These are phyloP conservation scores for Ladona fulva DNA, from an alignment of 1,140 invertebrate genomes.

Conservation along the genomic window DNA sequence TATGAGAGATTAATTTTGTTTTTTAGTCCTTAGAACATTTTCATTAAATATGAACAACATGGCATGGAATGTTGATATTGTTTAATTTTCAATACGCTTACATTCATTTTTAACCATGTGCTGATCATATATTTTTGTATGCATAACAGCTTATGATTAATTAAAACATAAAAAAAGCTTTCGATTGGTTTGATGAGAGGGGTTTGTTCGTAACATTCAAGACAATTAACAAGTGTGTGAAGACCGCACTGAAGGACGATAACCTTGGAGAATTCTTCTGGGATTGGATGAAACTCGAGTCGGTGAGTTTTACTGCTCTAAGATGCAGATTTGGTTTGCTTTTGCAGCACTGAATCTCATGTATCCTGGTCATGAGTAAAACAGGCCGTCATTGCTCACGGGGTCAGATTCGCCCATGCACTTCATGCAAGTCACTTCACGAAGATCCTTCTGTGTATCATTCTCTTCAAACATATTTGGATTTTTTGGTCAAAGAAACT, in stretches of 20 bases:
- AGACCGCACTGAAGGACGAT: neutral
- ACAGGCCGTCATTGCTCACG: neutral
- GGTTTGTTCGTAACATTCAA: slow-evolving; percentile 1
- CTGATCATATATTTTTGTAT: slow-evolving; percentile 4
- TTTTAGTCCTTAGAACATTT: slow-evolving; percentile 9
- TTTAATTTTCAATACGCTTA: slow-evolving; percentile 11
- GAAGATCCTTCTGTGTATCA: too few relatives aligned
- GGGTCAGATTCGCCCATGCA: neutral
- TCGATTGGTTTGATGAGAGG: neutral
- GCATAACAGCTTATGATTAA: slow-evolving; percentile 10
- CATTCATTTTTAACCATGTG: slow-evolving; percentile 7
- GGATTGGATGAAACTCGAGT: neutral
- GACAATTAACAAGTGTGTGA: neutral
- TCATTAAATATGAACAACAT: slow-evolving; percentile 4
- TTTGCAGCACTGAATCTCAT: neutral
- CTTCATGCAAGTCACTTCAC: too few relatives aligned
- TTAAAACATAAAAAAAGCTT: neutral
- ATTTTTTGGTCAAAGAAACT: too few relatives aligned
- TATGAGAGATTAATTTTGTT: neutral
- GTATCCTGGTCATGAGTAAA: neutral
- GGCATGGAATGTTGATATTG: slow-evolving; percentile 9
- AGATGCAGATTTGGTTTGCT: slow-evolving; percentile 1
- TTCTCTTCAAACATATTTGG: too few relatives aligned
- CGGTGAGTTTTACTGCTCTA: neutral
- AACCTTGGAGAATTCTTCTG: neutral